These are phyloP conservation scores for Physella acuta DNA, from an alignment of 1,140 invertebrate species.

Conservation along the genomic window DNA sequence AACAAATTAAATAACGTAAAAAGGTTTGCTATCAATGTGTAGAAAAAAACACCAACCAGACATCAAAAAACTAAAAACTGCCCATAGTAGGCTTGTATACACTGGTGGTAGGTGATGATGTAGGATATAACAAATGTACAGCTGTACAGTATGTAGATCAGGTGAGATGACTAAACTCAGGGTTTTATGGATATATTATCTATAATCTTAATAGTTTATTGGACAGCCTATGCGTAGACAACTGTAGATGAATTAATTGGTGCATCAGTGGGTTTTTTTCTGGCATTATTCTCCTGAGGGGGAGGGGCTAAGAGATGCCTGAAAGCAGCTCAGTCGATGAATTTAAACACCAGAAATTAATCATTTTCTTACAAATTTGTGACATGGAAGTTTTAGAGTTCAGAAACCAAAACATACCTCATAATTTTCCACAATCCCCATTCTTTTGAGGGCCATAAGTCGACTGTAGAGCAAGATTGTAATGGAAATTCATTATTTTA, in stretches of 20 bases:
- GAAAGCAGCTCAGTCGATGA: no score
- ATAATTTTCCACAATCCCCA: constrained; percentile 99
- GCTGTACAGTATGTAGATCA: background rate
- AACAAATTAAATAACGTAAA: background rate
- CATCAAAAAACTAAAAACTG: background rate
- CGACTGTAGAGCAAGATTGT: constrained; percentile 69
- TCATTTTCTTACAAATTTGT: background rate
- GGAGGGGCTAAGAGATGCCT: background rate
- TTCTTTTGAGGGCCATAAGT: constrained; percentile 95
- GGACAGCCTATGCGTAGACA: no score
- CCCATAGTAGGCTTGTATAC: background rate
- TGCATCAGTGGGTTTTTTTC: no score
- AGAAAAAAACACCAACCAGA: background rate
- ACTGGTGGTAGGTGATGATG: background rate
- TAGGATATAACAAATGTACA: background rate
- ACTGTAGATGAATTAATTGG: no score
- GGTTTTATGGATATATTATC: no score
- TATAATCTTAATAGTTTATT: no score
- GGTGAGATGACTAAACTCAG: no score
- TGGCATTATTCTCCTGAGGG: no score
- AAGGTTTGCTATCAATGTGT: background rate
- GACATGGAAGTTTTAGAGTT: background rate
- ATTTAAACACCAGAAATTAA: background rate
- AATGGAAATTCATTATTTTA: constrained; percentile 6
- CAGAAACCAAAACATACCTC: constrained; percentile 64